Conservation (phyloP, 2,797 vertebrate species). For the Morelia viridis region DNA sequence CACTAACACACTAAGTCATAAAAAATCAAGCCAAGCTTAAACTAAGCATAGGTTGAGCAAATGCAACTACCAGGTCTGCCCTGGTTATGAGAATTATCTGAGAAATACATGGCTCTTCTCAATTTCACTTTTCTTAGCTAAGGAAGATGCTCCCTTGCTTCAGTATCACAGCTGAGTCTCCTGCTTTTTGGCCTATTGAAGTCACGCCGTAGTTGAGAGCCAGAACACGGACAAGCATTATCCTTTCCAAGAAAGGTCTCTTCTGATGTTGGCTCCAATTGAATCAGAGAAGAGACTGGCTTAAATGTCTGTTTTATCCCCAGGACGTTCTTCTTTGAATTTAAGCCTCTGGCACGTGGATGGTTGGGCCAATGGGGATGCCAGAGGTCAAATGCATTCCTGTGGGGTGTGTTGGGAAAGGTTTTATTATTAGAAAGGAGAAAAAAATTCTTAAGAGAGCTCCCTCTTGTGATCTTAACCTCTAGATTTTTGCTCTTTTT, state of each 20-base stretch:
- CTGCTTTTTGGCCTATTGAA: not conserved
- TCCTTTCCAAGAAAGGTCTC: not conserved
- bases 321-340: not conserved
- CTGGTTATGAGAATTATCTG: not conserved
- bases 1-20: not conserved
- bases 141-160: not conserved
- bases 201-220: not conserved
- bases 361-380: not conserved
- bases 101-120: not conserved
- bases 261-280: not conserved
- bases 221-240: not conserved
- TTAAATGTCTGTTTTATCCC: not conserved
- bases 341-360: constrained; percentile 1
- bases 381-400: not conserved
- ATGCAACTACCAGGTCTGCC: not conserved
- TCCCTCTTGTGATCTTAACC: constrained; percentile 18
- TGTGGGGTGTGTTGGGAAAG: not conserved
- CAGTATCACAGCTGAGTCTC: not conserved
- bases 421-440: constrained; percentile 35
- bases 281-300: not conserved
- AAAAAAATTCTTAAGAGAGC: not conserved
- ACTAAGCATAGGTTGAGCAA: not conserved
- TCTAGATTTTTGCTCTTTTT: not conserved
- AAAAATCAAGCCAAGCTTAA: not conserved
- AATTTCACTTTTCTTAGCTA: not conserved